phyloP scores from a whole-genome alignment of 2,888 invertebrate species.

The Listrodromus nycthemerus region DNA sequence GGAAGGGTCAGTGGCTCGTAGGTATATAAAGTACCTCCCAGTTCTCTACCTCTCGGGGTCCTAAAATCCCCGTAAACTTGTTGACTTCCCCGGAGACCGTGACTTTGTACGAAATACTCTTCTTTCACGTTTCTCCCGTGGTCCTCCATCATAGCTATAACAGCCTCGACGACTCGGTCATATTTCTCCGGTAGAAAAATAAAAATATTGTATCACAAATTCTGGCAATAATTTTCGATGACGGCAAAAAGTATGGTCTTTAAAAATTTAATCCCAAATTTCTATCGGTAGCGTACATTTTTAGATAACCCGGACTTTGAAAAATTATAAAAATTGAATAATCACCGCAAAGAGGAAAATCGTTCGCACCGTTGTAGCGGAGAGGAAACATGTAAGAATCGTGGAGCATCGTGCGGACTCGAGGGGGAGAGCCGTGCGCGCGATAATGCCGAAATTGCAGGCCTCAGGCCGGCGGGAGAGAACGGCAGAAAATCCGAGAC shows the following conservation, averaged over 20 bases:
- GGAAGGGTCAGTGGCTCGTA: slow-evolving; percentile 34
- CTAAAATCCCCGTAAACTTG: slow-evolving; percentile 65
- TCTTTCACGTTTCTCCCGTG: neutral
- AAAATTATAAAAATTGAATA: neutral
- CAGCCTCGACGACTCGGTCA: too few species aligned
- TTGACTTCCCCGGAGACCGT: slow-evolving; percentile 69
- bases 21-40: slow-evolving; percentile 46
- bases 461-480: slow-evolving; percentile 17
- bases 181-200: too few species aligned
- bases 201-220: too few species aligned
- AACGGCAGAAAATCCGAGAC: slow-evolving; percentile 14
- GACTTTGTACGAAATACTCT: slow-evolving; percentile 19
- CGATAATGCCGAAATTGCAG: slow-evolving; percentile 65
- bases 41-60: slow-evolving; percentile 32
- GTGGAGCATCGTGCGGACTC: neutral
- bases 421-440: slow-evolving; percentile 23
- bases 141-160: neutral
- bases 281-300: neutral
- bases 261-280: neutral
- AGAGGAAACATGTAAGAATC: slow-evolving; percentile 15
- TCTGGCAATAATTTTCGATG: too few species aligned
- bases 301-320: neutral
- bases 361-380: neutral
- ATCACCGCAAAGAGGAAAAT: neutral
- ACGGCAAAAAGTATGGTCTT: neutral